phyloP scores from a whole-genome alignment of 2,888 invertebrate species.

The Apodemia zela region DNA sequence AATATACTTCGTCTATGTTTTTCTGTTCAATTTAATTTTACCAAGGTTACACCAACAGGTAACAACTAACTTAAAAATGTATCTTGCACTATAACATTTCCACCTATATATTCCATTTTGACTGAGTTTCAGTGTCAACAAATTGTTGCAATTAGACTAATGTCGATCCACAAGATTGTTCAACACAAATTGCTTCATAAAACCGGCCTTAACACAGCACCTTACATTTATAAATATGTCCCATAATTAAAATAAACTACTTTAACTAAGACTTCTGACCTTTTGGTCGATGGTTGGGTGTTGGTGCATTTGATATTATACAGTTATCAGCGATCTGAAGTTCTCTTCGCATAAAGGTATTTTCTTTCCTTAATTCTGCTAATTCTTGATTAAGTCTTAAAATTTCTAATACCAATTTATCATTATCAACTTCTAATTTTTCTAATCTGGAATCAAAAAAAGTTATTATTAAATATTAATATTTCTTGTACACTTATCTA shows the following conservation, averaged over 20 bases:
- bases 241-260: conserved; percentile 31
- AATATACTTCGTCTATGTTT: too few relatives aligned
- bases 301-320: conserved; percentile 53
- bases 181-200: neutral
- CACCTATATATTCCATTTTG: too few relatives aligned
- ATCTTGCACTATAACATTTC: too few relatives aligned
- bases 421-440: conserved; percentile 82
- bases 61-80: too few relatives aligned
- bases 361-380: conserved; percentile 87
- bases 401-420: conserved; percentile 85
- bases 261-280: conserved; percentile 61
- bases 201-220: conserved; percentile 34
- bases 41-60: too few relatives aligned
- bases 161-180: neutral
- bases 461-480: too few relatives aligned
- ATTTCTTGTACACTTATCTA: too few relatives aligned
- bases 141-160: too few relatives aligned
- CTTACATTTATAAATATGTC: conserved; percentile 34
- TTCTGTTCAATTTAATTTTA: too few relatives aligned
- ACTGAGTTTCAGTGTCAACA: too few relatives aligned
- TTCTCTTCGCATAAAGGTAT: conserved; percentile 80
- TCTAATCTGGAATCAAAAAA: conserved; percentile 54
- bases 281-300: conserved; percentile 47
- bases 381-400: conserved; percentile 86
- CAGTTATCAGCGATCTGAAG: conserved; percentile 84